phyloP scores from a whole-genome alignment of 2,888 invertebrate species.

The Synergus itoensis region DNA sequence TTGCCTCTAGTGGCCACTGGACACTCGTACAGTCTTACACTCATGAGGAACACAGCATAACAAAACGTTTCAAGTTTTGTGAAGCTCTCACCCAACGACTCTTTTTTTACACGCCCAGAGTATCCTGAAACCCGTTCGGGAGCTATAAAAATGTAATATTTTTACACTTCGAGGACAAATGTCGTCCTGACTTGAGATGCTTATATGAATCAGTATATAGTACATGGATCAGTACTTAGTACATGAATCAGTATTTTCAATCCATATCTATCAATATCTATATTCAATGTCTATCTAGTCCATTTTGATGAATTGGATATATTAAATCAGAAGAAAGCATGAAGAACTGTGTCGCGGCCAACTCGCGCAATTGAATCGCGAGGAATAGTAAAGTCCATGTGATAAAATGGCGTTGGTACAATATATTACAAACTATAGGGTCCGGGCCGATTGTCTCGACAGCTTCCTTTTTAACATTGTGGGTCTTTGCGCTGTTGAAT shows the following conservation, averaged over 20 bases:
- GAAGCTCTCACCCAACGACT: background rate
- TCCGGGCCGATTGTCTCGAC: conserved; percentile 56
- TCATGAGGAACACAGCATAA: background rate
- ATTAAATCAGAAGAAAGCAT: conserved; percentile 28
- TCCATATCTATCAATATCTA: too few species aligned
- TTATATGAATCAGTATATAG: background rate
- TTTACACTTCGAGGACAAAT: background rate
- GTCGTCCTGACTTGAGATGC: background rate
- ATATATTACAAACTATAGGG: conserved; percentile 1
- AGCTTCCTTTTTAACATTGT: conserved; percentile 59
- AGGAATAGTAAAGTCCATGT: conserved; percentile 45
- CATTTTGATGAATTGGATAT: background rate
- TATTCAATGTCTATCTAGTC: too few species aligned
- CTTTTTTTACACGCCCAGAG: background rate
- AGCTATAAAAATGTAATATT: background rate
- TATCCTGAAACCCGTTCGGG: background rate
- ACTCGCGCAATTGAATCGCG: conserved; percentile 46
- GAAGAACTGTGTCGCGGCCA: conserved; percentile 23
- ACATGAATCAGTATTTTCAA: too few species aligned
- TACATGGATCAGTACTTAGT: too few species aligned
- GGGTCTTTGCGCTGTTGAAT: conserved; percentile 48
- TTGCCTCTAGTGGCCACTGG: background rate
- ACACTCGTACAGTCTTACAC: background rate
- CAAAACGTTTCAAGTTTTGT: background rate
- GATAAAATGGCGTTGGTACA: conserved; percentile 5